Evolutionary conservation across 2,113 vertebrate genomes (phyloP), one percentile per base, ranked within the genome.

Genomic region (Chloebia gouldiae): DNA sequence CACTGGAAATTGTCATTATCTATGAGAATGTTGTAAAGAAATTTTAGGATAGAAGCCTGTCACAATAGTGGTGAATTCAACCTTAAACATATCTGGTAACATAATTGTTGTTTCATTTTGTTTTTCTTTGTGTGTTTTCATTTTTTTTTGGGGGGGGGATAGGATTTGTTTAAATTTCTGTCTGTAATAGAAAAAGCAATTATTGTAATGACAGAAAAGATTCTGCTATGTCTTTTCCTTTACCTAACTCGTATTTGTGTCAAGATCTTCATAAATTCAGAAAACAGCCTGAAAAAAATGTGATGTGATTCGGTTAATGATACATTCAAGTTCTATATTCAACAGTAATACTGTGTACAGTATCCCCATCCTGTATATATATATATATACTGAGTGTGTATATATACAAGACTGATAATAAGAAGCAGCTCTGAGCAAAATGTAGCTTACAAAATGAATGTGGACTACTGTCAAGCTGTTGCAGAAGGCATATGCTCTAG

Each of bases 401-500:
- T 83, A 80, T 24, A 65, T 33, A 66, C 35, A 66, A 66, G 50
- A 64, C 11, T 63, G 25, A 15, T 33, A 86, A 27, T 12, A 90
- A 47, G 19, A 24, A 76, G 40, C 35, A 72, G 35, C 63, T 86
- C 53, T 71, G 70, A 84, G 75, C 16, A 90, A 88, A 92, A 75
- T 35, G 40, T 35, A 64, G 25, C 47, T 91, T 33, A 79, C 44
- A 76, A 76, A 70, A 63, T 10, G 23, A 56, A 75, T 21, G 22
- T 35, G 56, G 40, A 44, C 25, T 33, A 50, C 69, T 47, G 61
- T 42, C 51, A 92, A 45, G 51, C 56, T 87, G 69, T 30, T 70
- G 51, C 51, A 79, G 56, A 73, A 87, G 90, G 24, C 88, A 87
- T 81, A 84, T 90, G 91, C 63, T 95, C 9, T 27, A 86, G 90